phyloP scores from a whole-genome alignment of 2,888 invertebrate genomes.

The Spilosoma lubricipeda region DNA sequence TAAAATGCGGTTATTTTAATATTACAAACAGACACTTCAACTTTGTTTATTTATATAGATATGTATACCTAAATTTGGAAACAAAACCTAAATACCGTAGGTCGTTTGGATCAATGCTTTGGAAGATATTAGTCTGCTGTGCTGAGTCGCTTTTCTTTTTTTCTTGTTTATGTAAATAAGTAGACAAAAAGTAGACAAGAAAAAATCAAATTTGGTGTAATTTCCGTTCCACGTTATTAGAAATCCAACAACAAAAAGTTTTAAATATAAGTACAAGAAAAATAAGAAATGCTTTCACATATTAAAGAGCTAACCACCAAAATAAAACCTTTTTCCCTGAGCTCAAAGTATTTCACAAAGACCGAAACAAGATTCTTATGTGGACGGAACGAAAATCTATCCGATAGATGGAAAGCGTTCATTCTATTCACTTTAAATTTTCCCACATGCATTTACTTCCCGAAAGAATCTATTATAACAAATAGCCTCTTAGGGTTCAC shows the following conservation, averaged over 20 bases:
- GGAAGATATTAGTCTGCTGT: too few relatives aligned
- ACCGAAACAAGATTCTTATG: constrained; percentile 12
- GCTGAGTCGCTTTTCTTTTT: too few relatives aligned
- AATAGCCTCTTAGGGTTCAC: constrained; percentile 51
- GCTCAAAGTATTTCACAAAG: constrained; percentile 7
- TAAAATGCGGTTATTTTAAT: too few relatives aligned
- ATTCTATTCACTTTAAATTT: constrained; percentile 35
- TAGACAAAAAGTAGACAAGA: too few relatives aligned
- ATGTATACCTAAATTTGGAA: too few relatives aligned
- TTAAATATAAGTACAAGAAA: not conserved
- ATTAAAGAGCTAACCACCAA: not conserved
- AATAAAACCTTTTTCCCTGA: constrained; percentile 7
- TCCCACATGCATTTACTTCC: constrained; percentile 47
- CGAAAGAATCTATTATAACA: constrained; percentile 52
- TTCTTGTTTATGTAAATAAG: too few relatives aligned
- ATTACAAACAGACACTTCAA: too few relatives aligned
- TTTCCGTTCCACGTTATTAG: too few relatives aligned
- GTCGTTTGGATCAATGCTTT: not conserved
- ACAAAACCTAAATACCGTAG: not conserved
- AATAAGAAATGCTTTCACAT: not conserved
- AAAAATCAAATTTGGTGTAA: too few relatives aligned
- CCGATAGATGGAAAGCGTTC: constrained; percentile 35
- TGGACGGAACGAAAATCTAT: constrained; percentile 33
- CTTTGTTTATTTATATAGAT: too few relatives aligned
- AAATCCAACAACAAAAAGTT: not conserved